Base-by-base conservation (phyloP, 2,797 vertebrate species). In the Psittacula echo region DNA sequence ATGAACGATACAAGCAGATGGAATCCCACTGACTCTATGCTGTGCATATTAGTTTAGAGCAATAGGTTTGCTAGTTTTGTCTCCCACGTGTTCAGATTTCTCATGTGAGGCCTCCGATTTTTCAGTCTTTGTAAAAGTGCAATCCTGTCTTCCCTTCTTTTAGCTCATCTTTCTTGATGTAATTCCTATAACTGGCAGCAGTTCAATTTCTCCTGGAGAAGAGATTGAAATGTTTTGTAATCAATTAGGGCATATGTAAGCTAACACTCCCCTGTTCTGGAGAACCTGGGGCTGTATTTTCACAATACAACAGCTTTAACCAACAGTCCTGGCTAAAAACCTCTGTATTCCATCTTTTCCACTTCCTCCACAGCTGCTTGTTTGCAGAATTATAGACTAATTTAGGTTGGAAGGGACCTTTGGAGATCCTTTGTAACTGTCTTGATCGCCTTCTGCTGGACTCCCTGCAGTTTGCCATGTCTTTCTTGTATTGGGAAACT, bases 321-420 rank as follows among this genome's bases (percentile, higher is more conserved):
- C 60, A 93, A 73, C 60, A 81, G 9, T 87, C 19, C 37, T 92
- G 47, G 56, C 71, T 91, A 53, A 78, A 71, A 85, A 45, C 39
- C n/a, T 44, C 64, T 78, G 26, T 75, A 50, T 90, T 93, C 53
- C 20, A 21, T 91, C 6, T 7, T 51, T 90, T 73, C 30, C 56
- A 81, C 74, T 93, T 93, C 86, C 42, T 95, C 44, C 71, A 76
- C 51, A 92, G 80, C 80, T 95, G 67, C 62, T 84, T 93, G 66
- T 85, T 79, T 6, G 5, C 54, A 78, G 90, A 93, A 91, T 70
- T 48, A 26, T 12, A 51, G 51, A 61, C 61, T 47, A 70, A 72
- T 90, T 81, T 81, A 84, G 45, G 39, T 41, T 86, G 45, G 50
- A 95, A 93, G 26, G 32, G 32, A 71, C 50, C 22, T 93, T 84